Conservation (phyloP, 2,888 invertebrate species). For the Anaspis maculata region DNA sequence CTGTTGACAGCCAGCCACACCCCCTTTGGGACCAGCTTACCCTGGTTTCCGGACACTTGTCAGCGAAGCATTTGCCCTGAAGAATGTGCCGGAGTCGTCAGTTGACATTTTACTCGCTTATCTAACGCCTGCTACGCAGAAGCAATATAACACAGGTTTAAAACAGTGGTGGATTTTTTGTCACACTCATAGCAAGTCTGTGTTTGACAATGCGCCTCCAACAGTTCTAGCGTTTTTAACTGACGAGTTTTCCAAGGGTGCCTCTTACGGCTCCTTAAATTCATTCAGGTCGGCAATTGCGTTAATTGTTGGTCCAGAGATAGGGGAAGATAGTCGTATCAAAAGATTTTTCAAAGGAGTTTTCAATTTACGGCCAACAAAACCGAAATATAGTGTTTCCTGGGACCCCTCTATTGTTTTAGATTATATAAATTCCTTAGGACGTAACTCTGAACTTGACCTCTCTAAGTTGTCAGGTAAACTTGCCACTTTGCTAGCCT, state of each 20-base stretch:
- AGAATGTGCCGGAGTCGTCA: not conserved
- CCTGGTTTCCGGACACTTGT: not conserved
- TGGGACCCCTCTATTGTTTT: not conserved
- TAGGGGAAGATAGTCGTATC: not conserved
- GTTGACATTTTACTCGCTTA: not conserved
- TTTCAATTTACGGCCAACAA: not conserved
- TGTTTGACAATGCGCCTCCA: not conserved
- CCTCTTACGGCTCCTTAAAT: not conserved
- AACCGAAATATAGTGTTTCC: not conserved
- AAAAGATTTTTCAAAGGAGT: constrained; percentile 1
- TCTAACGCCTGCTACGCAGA: not conserved
- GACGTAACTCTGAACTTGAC: not conserved
- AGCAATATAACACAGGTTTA: not conserved
- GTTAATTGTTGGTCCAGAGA: not conserved
- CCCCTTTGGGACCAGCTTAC: not conserved
- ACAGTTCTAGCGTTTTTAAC: not conserved
- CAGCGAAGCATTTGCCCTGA: not conserved
- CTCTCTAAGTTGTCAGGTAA: not conserved
- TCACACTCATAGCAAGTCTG: not conserved
- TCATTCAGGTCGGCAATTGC: not conserved
- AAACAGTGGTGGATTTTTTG: not conserved
- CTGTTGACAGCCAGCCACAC: not conserved
- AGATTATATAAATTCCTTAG: not conserved
- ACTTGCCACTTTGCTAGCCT: not conserved
- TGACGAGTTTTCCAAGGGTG: not conserved